Base-by-base conservation (phyloP, 1,140 invertebrate genomes). In the Limonius californicus region DNA sequence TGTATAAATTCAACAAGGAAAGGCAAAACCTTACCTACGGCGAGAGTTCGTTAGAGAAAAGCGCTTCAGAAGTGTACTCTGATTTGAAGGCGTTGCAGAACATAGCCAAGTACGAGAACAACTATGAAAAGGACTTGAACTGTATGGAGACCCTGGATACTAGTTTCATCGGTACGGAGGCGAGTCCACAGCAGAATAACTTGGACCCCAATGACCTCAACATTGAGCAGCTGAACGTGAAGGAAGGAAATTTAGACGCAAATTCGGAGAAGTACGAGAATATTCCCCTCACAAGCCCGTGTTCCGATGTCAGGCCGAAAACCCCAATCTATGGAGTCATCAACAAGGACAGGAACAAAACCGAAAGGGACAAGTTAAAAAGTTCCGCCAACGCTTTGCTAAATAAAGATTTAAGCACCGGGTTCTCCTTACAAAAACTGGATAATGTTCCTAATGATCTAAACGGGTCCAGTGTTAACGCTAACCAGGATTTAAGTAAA, bases 251-350 rank as follows among this genome's bases (percentile, higher is more conserved):
- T 15, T 20, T 50, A 9, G 59, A 54, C 6, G 19, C 19, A 16
- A 55, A 55, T 23, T 32, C 19, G n/a, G 54, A 56, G 1, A 60
- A 69, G 32, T 72, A 69, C 57, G 72, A 72, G 32, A 73, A 65
- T 45, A 59, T 71, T 7, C 70, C 69, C 39, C 45, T 72, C 14
- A 68, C 69, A 42, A 70, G 70, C 53, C 69, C 71, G 8, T 65
- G 53, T 16, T 69, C 67, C 0, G 71, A 71, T n/a, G 69, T 66
- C 14, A 64, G 70, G 16, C 18, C 23, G 1, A 62, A 62, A 30
- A 54, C 47, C 9, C 71, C 74, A 0, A 74, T 76, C 45, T 76
- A 76, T 56, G 74, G 73, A 2, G 72, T 73, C 50, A 70, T 76
- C 0, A 73, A 74, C 11, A 76, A 76, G 54, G 54, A 64, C 18